Base-by-base conservation (phyloP, 2,888 invertebrate species). In the Leptinotarsa juncta region DNA sequence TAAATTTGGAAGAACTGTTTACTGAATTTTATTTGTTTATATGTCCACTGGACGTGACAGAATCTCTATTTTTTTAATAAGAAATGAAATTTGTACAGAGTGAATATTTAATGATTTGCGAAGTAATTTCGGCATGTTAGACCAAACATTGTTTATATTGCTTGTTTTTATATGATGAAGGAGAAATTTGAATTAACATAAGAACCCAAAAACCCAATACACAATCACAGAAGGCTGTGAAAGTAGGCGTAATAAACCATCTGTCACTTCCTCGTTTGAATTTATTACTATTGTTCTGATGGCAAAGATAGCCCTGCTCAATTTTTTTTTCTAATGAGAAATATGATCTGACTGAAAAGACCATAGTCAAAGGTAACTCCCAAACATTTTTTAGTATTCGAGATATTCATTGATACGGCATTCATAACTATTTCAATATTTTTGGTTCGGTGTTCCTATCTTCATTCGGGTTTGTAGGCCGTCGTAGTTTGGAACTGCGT, bases 21-120 rank as follows among this genome's bases (percentile, higher is more conserved):
- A 26, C 26, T 26, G 26, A 26, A 4, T 26, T 26, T 26, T 26
- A 4, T 3, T 26, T 26, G 4, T 4, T 4, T 4, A 26, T 26
- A 26, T 26, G 26, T 26, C 4, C 26, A 4, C 26, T 26, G 26
- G 26, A 26, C 26, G 26, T 26, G 26, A 26, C 4, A 26, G 26
- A 26, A 26, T 26, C 4, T 26, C 3, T 26, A 26, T 4, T 26
- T 26, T 26, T 4, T 26, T 3, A 26, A 26, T 26, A 26, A 26
- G 4, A 26, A 26, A n/a, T n/a, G 32, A 16, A 3, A 16, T 49
- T 66, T 66, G 32, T 32, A 32, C 32, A 23, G 7, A 12, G 67
- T 67, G 67, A 67, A 67, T 51, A 53, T 67, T 67, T 67, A 7
- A 32, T 67, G 67, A 18, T 67, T 14, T 67, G 26, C 32, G 67